Base-by-base conservation (phyloP, 2,113 vertebrate species). In the Oryzias curvinotus region DNA sequence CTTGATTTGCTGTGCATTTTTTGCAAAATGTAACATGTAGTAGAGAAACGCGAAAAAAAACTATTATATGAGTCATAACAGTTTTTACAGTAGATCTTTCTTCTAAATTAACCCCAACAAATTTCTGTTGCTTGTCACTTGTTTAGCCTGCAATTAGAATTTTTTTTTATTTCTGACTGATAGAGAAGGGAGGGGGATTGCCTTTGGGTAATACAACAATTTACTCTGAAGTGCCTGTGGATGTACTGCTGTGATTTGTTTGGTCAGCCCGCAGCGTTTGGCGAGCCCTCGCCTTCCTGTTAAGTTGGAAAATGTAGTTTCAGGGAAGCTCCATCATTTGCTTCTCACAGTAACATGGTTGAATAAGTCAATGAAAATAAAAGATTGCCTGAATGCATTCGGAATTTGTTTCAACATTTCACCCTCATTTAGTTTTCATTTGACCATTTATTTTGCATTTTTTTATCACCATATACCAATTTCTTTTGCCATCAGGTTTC, bases 181-280 rank as follows among this genome's bases (percentile, higher is more conserved):
- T 78, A 80, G 75, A 57, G 80, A 71, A 78, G 82, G 78, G 66
- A 76, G 77, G 76, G 83, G 74, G 79, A 73, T 88, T 78, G 88
- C 89, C 86, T 87, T 75, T 74, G 87, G 90, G 87, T 86, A 87
- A 90, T 88, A 88, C 78, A 91, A 90, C 87, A 87, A 87, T 92
- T 90, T 89, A 88, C 83, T 84, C 63, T 77, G 80, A 83, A 87
- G 84, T 78, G 87, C 90, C 89, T 81, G 84, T 85, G 84, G 90
- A 90, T 89, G 82, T 86, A 86, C 88, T 87, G 77, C 82, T 65
- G 73, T 89, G 85, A 90, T 90, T 87, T 89, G 85, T 89, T 90
- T 89, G 83, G 75, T 85, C 84, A 85, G 84, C 81, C 84, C 85
- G 82, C 79, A 88, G 85, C 75, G 71, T 85, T 75, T 80, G 82